Percentiles rank a stretch among this genome's conserved stretches.
phyloP scores from a whole-genome alignment of 1,140 invertebrate species.

The Periplaneta americana region DNA sequence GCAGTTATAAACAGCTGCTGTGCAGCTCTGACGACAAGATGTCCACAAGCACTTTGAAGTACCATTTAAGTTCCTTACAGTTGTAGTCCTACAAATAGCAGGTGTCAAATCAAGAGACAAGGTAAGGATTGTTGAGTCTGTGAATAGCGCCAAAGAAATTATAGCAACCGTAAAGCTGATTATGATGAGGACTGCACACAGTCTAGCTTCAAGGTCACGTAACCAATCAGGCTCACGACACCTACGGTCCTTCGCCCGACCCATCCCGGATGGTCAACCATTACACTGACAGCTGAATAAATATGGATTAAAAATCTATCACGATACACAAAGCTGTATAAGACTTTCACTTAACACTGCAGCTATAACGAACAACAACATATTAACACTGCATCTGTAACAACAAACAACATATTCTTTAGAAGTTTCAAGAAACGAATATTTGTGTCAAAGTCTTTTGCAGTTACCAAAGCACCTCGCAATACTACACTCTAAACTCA shows the following conservation, averaged over 20 bases:
- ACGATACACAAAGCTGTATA: background rate
- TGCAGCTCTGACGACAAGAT: conserved; percentile 11
- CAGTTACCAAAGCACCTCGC: background rate
- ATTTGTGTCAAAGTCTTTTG: background rate
- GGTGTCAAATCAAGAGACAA: conserved; percentile 1
- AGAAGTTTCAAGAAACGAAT: no score
- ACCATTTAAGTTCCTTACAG: background rate
- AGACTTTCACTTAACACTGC: no score
- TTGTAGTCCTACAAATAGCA: background rate
- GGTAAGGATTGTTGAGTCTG: background rate
- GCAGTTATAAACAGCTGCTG: conserved; percentile 28
- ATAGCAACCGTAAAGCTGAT: conserved; percentile 10
- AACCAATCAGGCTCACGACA: conserved; percentile 6
- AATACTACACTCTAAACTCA: background rate
- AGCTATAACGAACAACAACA: no score
- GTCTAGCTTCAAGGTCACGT: background rate
- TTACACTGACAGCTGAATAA: background rate
- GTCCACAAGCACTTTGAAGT: conserved; percentile 5
- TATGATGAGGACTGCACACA: conserved; percentile 1
- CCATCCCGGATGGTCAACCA: background rate
- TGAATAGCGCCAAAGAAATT: conserved; percentile 3
- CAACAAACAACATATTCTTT: no score
- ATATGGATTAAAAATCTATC: background rate
- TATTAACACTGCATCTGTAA: no score
- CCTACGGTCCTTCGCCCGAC: background rate